Base-by-base conservation (phyloP, 2,113 vertebrate genomes). In the Myocastor coypus region DNA sequence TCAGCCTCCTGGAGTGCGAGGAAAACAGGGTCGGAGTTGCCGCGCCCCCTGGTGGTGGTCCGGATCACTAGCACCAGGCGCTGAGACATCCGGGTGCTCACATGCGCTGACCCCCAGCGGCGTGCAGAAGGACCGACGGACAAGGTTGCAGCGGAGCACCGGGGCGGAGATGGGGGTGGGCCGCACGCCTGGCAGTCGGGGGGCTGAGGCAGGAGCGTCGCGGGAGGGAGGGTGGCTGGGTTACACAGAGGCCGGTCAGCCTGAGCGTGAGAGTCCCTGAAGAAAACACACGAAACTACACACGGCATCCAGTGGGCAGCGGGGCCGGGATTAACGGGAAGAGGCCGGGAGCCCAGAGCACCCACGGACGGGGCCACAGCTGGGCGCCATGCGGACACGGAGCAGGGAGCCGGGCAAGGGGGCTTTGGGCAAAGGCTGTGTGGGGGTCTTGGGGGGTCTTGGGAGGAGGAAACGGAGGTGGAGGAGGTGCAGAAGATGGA, bases 331-430 rank as follows among this genome's bases (percentile, higher is more conserved):
- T 42, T 1, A 30, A 14, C 30, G 73, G 73, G 46, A 14, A 11
- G 12, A 22, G 24, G n/a, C n/a, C n/a, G n/a, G 59, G 6, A 57
- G 55, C 16, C 55, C 3, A 19, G 55, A 57, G 55, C 0, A 16
- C 1, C 55, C 17, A 17, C 4, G 4, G 55, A 5, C 17, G 1
- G 12, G 46, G n/a, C 37, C 5, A n/a, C 69, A 17, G 26, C 3
- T 0, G 5, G 69, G 2, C 32, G 13, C 13, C 46, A n/a, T n/a
- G n/a, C n/a, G n/a, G n/a, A n/a, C n/a, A n/a, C n/a, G n/a, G n/a
- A 46, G 46, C 46, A 46, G 46, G 46, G 46, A 17, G 26, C 3
- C 0, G 5, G 69, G 2, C 32, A 12, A 10, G n/a, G 2, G 7
- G 19, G 8, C 19, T 71, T 22, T 37, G 68, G 7, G n/a, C 68